Evolutionary conservation across 2,797 vertebrate genomes (phyloP).

Genomic region (Mormyrus proboscirostris): DNA sequence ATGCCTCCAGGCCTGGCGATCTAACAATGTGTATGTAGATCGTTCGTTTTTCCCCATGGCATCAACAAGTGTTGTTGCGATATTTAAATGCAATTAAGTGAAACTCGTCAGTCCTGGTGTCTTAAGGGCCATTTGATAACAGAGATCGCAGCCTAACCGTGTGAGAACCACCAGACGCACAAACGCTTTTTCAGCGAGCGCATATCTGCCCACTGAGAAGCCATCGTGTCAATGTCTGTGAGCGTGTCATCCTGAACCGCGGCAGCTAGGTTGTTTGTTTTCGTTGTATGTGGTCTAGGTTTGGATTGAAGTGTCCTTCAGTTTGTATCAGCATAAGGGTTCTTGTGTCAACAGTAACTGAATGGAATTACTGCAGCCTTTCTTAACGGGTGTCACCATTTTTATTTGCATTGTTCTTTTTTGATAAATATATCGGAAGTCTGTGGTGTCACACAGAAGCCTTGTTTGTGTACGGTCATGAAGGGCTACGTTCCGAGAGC

Average conservation of each 20-base stretch:
- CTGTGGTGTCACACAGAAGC: neutral
- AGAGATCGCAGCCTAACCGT: neutral
- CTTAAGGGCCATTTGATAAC: neutral
- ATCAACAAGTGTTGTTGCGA: neutral
- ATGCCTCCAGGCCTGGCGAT: neutral
- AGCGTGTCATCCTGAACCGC: neutral
- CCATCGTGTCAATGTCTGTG: conserved; percentile 8
- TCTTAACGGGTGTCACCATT: neutral
- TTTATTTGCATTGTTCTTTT: neutral
- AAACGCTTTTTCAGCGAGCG: neutral
- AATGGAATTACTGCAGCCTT: neutral
- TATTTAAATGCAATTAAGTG: conserved; percentile 10
- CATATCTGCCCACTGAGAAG: conserved; percentile 6
- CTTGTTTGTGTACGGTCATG: conserved; percentile 14
- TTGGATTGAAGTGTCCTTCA: neutral
- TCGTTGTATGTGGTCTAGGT: neutral
- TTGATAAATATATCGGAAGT: neutral
- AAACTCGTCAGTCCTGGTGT: neutral
- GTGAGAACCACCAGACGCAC: neutral
- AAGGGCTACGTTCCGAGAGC: neutral
- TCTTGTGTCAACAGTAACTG: neutral
- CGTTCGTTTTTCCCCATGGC: neutral
- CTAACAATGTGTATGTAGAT: neutral
- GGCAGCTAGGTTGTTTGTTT: neutral
- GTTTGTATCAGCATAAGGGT: neutral